Evolutionary conservation across 2,797 vertebrate genomes (phyloP), one percentile per base, ranked within the genome.

Genomic region (Poecilia wingei): DNA sequence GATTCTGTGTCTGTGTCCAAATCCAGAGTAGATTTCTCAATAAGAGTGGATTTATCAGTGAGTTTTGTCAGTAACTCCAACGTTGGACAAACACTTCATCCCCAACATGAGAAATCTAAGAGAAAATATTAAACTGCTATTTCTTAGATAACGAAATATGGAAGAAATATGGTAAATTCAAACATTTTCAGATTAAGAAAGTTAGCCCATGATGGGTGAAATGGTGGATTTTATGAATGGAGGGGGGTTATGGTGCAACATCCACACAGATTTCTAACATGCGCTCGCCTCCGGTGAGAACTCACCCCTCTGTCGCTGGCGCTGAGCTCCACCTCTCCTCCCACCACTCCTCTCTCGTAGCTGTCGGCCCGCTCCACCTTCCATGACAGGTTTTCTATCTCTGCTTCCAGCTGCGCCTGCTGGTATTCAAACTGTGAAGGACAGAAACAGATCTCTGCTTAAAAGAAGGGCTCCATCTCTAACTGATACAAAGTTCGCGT

Each of bases 331-430:
- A 92, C 95, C 84, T 96, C 95, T 41, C 97, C 92, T 75, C 96
- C 87, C 69, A 94, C 89, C 72, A 98, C 97, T 94, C 97, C 98
- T 95, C 98, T 95, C 92, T 99, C 98, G 25, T 99, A 99, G 96
- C 93, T 97, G 96, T 99, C 98, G 0, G 97, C 98, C 87, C 98
- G 95, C 84, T 99, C 98, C 93, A 99, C 98, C 91, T 99, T 99
- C 98, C 98, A 99, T 0, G 98, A 99, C 84, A 99, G 94, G 93
- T 99, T 99, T 92, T 99, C 98, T 33, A 99, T 99, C 95, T 99
- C 98, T 6, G 98, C 98, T 93, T 99, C 98, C 90, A 99, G 95
- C 94, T 99, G 98, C 39, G 98, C 98, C 93, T 99, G 98, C 93
- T 99, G 98, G 94, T 99, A 99, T 93, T 99, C 98, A 95, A 99